Percentiles rank a stretch among this genome's conserved stretches.
phyloP scores from a whole-genome alignment of 1,140 invertebrate genomes.

The Acromyrmex echinatior region DNA sequence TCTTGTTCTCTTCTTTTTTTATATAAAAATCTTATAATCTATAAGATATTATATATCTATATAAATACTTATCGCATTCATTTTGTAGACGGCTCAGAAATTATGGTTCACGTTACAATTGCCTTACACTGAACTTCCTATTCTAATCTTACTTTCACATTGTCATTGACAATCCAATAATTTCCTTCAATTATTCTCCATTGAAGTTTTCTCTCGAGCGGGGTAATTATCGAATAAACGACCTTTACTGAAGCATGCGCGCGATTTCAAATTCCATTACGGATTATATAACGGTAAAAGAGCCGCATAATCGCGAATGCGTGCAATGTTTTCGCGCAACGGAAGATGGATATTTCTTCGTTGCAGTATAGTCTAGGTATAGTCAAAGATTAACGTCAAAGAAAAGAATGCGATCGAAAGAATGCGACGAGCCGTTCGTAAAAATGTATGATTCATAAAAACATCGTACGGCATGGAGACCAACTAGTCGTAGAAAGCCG shows the following conservation, averaged over 20 bases:
- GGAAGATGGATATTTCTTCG: slow-evolving; percentile 3
- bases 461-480: background rate
- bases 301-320: slow-evolving; percentile 25
- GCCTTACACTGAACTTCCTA: background rate
- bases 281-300: slow-evolving; percentile 49
- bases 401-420: slow-evolving; percentile 2
- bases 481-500: slow-evolving; percentile 7
- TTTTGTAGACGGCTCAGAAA: background rate
- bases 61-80: no score
- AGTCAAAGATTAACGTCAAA: slow-evolving; percentile 41
- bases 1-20: no score
- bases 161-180: background rate
- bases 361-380: background rate
- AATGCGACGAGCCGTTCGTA: slow-evolving; percentile 5
- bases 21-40: no score
- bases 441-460: slow-evolving; percentile 51
- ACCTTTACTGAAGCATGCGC: background rate
- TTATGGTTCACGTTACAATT: background rate
- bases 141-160: slow-evolving; percentile 35
- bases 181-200: background rate
- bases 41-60: no score
- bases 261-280: slow-evolving; percentile 34
- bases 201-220: background rate
- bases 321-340: slow-evolving; percentile 5
- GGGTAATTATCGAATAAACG: slow-evolving; percentile 31